phyloP scores from a whole-genome alignment of 2,797 vertebrate genomes.

The Coregonus ussuriensis region DNA sequence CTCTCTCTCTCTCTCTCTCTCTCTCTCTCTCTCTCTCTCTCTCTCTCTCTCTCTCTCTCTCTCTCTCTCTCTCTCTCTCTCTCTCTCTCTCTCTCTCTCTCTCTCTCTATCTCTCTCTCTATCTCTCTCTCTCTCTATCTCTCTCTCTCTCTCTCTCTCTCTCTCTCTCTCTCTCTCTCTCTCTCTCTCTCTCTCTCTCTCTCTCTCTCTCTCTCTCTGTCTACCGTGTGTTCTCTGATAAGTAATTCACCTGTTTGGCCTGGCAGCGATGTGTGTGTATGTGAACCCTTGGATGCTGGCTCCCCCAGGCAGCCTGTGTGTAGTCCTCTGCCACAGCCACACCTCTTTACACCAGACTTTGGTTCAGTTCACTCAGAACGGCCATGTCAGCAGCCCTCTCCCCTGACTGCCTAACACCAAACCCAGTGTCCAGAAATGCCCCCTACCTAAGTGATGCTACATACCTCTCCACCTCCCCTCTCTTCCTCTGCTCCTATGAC shows the following conservation, averaged over 20 bases:
- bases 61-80: background rate
- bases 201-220: background rate
- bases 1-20: constrained; percentile 42
- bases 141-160: constrained; percentile 5
- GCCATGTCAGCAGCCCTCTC: background rate
- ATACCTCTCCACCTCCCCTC: background rate
- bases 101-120: too few relatives aligned
- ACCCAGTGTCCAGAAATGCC: background rate
- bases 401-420: background rate
- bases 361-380: background rate
- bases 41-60: too few relatives aligned
- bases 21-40: too few relatives aligned
- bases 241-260: constrained; percentile 72
- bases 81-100: background rate
- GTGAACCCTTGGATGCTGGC: constrained; percentile 54
- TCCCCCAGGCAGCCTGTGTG: constrained; percentile 62
- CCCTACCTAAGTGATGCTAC: background rate
- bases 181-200: too few relatives aligned
- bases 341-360: background rate
- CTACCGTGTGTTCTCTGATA: constrained; percentile 34
- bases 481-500: background rate
- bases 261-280: constrained; percentile 49
- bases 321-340: constrained; percentile 47
- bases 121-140: constrained; percentile 41
- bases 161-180: too few relatives aligned